Evolutionary conservation across 2,888 invertebrate genomes (phyloP).

Genomic region (Nesidiocoris tenuis): DNA sequence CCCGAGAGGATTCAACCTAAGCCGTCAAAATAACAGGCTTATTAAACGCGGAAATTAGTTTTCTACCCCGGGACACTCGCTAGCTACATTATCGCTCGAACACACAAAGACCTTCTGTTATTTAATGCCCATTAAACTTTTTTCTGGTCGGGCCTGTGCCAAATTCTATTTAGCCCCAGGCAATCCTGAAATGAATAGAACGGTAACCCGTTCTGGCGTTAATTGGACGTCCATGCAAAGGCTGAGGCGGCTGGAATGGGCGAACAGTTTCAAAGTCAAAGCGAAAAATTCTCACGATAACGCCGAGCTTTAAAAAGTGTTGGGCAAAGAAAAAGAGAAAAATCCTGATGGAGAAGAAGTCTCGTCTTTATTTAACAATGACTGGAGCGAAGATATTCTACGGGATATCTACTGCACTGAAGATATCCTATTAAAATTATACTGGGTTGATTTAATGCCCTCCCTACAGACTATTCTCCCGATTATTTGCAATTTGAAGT

Average conservation of each 20-base stretch:
- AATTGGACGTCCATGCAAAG: not conserved
- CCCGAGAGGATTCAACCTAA: not conserved
- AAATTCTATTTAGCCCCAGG: slow-evolving; percentile 3
- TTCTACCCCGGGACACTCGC: not conserved
- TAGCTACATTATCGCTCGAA: not conserved
- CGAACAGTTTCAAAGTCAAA: slow-evolving; percentile 1
- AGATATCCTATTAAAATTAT: too few relatives aligned
- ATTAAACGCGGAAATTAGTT: slow-evolving; percentile 1
- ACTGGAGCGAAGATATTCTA: too few relatives aligned
- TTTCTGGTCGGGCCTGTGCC: not conserved
- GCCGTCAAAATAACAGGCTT: slow-evolving; percentile 6
- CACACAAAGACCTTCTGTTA: slow-evolving; percentile 7
- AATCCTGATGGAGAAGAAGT: not conserved
- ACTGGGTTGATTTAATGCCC: too few relatives aligned
- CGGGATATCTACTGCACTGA: too few relatives aligned
- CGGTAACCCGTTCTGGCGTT: not conserved
- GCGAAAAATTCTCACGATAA: not conserved
- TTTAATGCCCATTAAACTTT: slow-evolving; percentile 2
- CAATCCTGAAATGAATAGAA: slow-evolving; percentile 1
- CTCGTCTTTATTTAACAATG: not conserved
- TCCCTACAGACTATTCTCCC: too few relatives aligned
- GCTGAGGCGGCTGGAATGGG: not conserved
- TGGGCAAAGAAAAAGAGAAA: not conserved
- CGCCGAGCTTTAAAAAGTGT: too few relatives aligned
- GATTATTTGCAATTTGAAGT: too few relatives aligned